Base-by-base conservation (phyloP, 2,113 vertebrate species). In the Pomatorhinus ruficollis region DNA sequence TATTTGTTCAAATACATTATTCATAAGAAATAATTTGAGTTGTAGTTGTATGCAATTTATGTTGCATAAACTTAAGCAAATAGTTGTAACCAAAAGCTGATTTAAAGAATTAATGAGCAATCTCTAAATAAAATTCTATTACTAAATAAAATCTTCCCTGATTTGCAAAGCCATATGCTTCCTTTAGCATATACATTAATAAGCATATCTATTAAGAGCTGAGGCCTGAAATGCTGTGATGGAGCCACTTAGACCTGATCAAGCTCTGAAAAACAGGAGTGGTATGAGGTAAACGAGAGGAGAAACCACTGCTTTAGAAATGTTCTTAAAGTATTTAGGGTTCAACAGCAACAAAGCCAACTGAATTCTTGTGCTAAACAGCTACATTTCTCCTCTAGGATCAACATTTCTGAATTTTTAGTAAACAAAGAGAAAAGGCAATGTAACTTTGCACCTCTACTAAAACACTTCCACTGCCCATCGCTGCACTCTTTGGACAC, bases 1-100 rank as follows among this genome's bases (percentile, higher is more conserved):
- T 80, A 93, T 95, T 97, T 95, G 83, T 77, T 92, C 61, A 80
- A 92, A 94, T 96, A 57, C 90, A 93, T 97, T 92, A 96, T 97
- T 97, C 83, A 95, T 96, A 50, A 61, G 80, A 76, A 93, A 92
- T 79, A 88, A 91, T 91, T 85, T 80, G 54, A 97, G 71, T 88
- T 80, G 83, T 76, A 88, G 66, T 88, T 88, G 37, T 74, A 86
- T 37, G 76, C 75, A 74, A 77, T 92, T 90, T 83, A 87, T 83
- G 56, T 88, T 92, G 75, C 83, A 94, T 70, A 90, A 96, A 90
- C 85, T 96, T 92, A 85, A 88, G 92, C 76, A 96, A 96, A 95
- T 80, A 83, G 82, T 92, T 95, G 79, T 89, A 93, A 92, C 86
- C 71, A 86, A 92, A 90, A 77, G 66, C 66, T 39, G 82, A 92